Evolutionary conservation across 2,888 invertebrate genomes (phyloP).

Genomic region (Cinara cedri): DNA sequence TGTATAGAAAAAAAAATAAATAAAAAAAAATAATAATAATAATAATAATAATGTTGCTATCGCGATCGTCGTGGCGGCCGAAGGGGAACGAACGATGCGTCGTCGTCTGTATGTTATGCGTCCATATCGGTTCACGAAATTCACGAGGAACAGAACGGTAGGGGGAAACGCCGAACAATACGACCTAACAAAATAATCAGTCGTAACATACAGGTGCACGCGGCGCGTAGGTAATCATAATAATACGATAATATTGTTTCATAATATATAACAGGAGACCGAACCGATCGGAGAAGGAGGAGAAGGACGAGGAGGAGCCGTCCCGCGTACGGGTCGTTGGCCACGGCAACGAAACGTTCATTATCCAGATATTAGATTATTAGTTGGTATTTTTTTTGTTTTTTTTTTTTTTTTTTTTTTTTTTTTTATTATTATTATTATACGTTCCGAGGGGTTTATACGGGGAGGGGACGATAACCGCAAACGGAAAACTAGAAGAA

Average conservation of each 20-base stretch:
- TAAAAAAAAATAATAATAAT: no score
- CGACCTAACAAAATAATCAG: background rate
- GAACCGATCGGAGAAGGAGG: background rate
- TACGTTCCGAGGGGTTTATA: no score
- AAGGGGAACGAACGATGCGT: no score
- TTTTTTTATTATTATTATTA: background rate
- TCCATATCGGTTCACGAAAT: no score
- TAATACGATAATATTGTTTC: no score
- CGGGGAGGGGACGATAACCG: no score
- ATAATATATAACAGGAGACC: no score
- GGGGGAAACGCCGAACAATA: background rate
- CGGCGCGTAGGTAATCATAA: background rate
- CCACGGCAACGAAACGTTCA: slow-evolving; percentile 21
- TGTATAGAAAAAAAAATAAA: no score
- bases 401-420: background rate
- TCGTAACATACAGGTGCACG: background rate
- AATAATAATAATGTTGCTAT: background rate
- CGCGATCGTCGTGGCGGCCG: no score
- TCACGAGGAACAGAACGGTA: no score
- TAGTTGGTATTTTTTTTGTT: background rate
- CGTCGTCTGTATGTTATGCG: no score
- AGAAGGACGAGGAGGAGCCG: background rate
- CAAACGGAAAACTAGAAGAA: background rate
- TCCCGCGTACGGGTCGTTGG: slow-evolving; percentile 32
- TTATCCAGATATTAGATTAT: slow-evolving; percentile 31